Conservation (phyloP, 2,888 invertebrate genomes). For the Thysanoteuthis rhombus region DNA sequence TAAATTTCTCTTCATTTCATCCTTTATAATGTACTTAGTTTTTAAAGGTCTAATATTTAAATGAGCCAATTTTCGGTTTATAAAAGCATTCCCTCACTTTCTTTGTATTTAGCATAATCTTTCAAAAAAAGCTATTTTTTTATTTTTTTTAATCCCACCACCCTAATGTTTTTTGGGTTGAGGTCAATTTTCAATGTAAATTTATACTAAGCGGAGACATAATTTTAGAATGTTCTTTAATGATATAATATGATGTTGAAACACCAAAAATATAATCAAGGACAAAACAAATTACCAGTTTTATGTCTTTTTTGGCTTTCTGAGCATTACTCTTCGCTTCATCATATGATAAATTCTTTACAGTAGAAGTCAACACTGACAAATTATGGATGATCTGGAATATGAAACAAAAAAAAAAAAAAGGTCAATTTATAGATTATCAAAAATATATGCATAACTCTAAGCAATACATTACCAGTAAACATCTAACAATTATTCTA, state of each 20-base stretch:
- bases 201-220: no score
- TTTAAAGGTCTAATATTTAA: background rate
- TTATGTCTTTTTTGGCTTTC: slow-evolving; percentile 82
- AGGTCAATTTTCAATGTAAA: no score
- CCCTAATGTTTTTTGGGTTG: no score
- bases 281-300: slow-evolving; percentile 75
- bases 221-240: no score
- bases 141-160: no score
- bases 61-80: background rate
- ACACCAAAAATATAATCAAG: no score
- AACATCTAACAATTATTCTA: background rate
- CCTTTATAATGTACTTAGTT: no score
- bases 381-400: slow-evolving; percentile 80
- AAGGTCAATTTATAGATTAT: background rate
- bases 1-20: background rate
- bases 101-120: background rate
- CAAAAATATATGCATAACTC: background rate
- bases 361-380: slow-evolving; percentile 79
- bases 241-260: no score
- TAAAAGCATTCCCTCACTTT: background rate
- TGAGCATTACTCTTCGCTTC: slow-evolving; percentile 73
- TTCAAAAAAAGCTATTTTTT: no score
- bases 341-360: slow-evolving; percentile 71
- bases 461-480: no score
- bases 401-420: no score